Conservation (phyloP, 2,888 invertebrate species). For the Listrodromus nycthemerus region DNA sequence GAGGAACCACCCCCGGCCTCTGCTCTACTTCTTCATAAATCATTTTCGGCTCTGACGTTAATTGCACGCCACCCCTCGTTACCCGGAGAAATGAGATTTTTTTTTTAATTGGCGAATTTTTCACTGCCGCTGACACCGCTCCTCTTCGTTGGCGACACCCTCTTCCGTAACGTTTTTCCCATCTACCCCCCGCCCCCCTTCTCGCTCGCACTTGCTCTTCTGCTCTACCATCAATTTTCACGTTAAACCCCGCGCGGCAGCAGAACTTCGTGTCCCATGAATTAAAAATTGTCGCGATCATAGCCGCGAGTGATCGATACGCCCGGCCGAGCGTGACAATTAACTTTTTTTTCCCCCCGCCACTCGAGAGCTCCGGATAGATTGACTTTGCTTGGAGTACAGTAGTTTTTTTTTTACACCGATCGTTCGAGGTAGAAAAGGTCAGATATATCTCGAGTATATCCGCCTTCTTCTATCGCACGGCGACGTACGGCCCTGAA, state of each 20-base stretch:
- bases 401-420: background rate
- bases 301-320: conserved; percentile 63
- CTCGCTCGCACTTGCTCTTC: conserved; percentile 48
- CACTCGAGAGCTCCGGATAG: conserved; percentile 7
- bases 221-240: conserved; percentile 56
- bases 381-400: conserved; percentile 14
- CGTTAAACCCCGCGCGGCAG: conserved; percentile 6
- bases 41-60: conserved; percentile 83
- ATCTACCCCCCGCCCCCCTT: conserved; percentile 8
- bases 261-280: conserved; percentile 58
- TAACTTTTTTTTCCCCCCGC: conserved; percentile 19
- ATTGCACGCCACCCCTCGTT: conserved; percentile 83
- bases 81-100: conserved; percentile 83
- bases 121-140: conserved; percentile 78
- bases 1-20: conserved; percentile 30
- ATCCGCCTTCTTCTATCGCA: conserved; percentile 14
- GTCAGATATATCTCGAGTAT: background rate
- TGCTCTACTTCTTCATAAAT: conserved; percentile 78
- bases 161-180: conserved; percentile 32
- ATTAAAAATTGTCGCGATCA: conserved; percentile 68
- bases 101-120: conserved; percentile 84
- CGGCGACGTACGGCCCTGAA: conserved; percentile 39
- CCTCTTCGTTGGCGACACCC: conserved; percentile 66
- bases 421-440: background rate
- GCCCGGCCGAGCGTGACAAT: conserved; percentile 28